Conservation (phyloP, 53 echinoderm and acorn worm species). For the Apostichopus leukothele region DNA sequence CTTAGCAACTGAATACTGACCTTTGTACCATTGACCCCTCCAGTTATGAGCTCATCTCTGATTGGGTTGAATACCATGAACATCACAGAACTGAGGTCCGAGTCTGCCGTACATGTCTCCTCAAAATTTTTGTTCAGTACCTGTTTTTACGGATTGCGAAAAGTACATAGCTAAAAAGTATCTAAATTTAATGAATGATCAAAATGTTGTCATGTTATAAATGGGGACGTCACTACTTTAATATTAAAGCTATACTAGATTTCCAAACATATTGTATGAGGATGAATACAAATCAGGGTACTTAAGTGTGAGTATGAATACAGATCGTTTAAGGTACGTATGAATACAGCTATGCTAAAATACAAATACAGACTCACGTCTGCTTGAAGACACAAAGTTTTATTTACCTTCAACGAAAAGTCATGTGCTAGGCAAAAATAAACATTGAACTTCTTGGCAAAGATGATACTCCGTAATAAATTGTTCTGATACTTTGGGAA, state of each 20-base stretch:
- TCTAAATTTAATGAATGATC: too few species aligned
- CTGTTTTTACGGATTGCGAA: constrained; percentile 25
- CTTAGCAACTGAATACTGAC: constrained; percentile 21
- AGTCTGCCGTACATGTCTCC: constrained; percentile 90
- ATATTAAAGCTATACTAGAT: too few species aligned
- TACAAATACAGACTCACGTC: not conserved
- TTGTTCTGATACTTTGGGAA: constrained; percentile 96
- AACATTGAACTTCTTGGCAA: constrained; percentile 91
- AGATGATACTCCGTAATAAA: constrained; percentile 83
- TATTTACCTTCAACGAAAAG: constrained; percentile 90
- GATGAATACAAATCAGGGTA: too few species aligned
- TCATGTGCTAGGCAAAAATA: constrained; percentile 99
- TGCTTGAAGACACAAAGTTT: not conserved
- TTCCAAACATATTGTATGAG: too few species aligned
- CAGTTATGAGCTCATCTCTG: constrained; percentile 93
- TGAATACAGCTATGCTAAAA: too few species aligned
- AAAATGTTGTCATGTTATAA: too few species aligned
- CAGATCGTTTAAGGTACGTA: too few species aligned
- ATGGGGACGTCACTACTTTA: too few species aligned
- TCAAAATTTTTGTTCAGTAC: constrained; percentile 96
- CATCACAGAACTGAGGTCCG: constrained; percentile 98
- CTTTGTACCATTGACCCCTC: constrained; percentile 98
- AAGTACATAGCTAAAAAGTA: too few species aligned
- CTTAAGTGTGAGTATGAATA: too few species aligned
- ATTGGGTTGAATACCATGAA: constrained; percentile 93